Percentiles rank a stretch among this genome's conserved stretches.
These are phyloP conservation scores for Acanthaster planci DNA, from an alignment of 35 echinoderm and acorn worm genomes.

Conservation along the genomic window DNA sequence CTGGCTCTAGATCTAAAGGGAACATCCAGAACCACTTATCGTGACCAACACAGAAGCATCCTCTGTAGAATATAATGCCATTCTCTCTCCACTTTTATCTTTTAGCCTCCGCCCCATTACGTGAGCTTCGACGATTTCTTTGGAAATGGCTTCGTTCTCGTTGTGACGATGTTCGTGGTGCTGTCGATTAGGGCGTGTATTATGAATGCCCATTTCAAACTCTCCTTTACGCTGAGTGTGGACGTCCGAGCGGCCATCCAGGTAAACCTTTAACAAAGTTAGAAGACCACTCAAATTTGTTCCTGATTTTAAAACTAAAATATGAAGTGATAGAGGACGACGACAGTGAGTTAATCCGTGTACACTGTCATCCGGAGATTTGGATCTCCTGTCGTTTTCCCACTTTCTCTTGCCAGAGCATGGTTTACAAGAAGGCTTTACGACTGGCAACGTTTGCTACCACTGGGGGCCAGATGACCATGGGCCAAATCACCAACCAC, in stretches of 20 bases:
- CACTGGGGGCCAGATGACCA: slow-evolving; percentile 76
- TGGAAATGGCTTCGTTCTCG: slow-evolving; percentile 37
- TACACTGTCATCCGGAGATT: too few species aligned
- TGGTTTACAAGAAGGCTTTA: slow-evolving; percentile 75
- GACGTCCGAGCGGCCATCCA: slow-evolving; percentile 39
- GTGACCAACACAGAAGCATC: too few species aligned
- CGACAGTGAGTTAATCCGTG: too few species aligned
- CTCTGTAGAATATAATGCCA: too few species aligned
- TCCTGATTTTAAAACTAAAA: too few species aligned
- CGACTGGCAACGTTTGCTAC: slow-evolving; percentile 67
- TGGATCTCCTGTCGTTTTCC: too few species aligned
- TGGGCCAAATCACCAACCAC: slow-evolving; percentile 87
- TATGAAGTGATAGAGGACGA: too few species aligned
- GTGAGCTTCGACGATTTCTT: slow-evolving; percentile 39
- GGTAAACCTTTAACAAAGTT: neutral
- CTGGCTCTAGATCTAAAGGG: too few species aligned
- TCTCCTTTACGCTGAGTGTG: neutral
- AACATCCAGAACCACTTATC: too few species aligned
- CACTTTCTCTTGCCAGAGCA: slow-evolving; percentile 6
- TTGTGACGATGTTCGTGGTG: slow-evolving; percentile 16
- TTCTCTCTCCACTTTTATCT: too few species aligned
- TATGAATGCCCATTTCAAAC: slow-evolving; percentile 10
- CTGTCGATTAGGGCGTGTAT: neutral
- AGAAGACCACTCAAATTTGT: too few species aligned
- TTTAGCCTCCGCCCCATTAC: neutral